phyloP scores from a whole-genome alignment of 2,797 vertebrate genomes.

The Hemibagrus guttatus region DNA sequence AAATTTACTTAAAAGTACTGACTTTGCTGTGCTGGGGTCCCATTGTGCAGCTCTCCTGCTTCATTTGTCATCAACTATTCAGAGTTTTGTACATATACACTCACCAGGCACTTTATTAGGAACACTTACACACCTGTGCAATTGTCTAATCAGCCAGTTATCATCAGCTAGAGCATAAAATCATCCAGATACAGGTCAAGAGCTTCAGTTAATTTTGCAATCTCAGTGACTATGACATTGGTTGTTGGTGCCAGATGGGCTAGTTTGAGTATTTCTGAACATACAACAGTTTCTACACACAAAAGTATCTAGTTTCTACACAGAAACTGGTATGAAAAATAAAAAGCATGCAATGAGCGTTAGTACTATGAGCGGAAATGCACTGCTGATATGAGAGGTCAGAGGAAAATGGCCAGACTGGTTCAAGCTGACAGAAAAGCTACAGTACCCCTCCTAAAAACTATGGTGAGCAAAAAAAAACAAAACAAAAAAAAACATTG shows the following conservation, averaged over 20 bases:
- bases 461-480: background rate
- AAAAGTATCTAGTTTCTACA: background rate
- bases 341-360: background rate
- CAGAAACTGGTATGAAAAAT: background rate
- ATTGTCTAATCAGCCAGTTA: background rate
- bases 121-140: background rate
- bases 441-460: background rate
- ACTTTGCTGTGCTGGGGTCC: background rate
- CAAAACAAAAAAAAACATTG: background rate
- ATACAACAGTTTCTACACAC: background rate
- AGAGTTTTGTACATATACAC: background rate
- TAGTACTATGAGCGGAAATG: background rate
- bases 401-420: background rate
- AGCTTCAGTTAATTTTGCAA: background rate
- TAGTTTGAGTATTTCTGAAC: background rate
- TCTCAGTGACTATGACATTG: background rate
- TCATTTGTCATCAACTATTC: conserved; percentile 1
- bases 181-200: background rate
- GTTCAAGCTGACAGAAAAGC: background rate
- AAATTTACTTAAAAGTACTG: conserved; percentile 29
- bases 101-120: background rate
- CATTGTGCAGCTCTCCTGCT: conserved; percentile 1
- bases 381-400: too few relatives aligned
- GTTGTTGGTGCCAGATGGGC: background rate
- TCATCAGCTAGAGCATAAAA: background rate